Base-by-base conservation (phyloP, 2,888 invertebrate genomes). In the Pterobdella sp. region DNA sequence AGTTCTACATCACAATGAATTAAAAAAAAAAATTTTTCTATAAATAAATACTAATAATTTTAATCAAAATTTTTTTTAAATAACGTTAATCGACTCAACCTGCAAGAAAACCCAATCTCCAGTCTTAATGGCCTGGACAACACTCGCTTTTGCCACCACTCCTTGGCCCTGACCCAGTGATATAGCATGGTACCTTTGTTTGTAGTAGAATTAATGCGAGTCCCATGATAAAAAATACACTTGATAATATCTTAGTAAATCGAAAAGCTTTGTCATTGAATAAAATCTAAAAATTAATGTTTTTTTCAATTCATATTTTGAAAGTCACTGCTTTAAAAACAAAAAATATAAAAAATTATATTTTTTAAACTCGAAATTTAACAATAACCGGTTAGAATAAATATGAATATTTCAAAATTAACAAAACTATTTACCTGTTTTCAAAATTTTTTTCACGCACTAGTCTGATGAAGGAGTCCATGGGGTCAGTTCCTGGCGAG, bases 401-500 rank as follows among this genome's bases (percentile, higher is more conserved):
- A 35, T 65, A 35, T 26, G 36, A 22, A 52, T 32, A 31, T 69
- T 7, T 52, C 7, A 22, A 32, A 14, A 7, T 71, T 4, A 14
- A 36, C 34, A 71, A 68, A 14, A 31, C 31, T 22, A 22, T 7
- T 7, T 2, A 82, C 83, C 81, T 83, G 69, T 84, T 84, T 7
- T 80, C 76, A 76, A 79, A 82, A 36, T 79, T 81, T 69, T 77
- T 81, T 73, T 84, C 84, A 68, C 79, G 79, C 71, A 84, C 83
- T 77, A 84, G 84, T 69, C 82, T 78, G 1, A 81, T 79, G 80
- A 84, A 84, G 72, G 82, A 80, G 34, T 82, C 82, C 84, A 84
- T 84, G 26, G 84, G 84, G 75, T 84, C 84, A 1, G 84, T 93
- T 0, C 94, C 94, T 0, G 91, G 89, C 77, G 91, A 92, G 73